Evolutionary conservation across 2,113 vertebrate species (phyloP).

Genomic region (Aldabrachelys gigantea): DNA sequence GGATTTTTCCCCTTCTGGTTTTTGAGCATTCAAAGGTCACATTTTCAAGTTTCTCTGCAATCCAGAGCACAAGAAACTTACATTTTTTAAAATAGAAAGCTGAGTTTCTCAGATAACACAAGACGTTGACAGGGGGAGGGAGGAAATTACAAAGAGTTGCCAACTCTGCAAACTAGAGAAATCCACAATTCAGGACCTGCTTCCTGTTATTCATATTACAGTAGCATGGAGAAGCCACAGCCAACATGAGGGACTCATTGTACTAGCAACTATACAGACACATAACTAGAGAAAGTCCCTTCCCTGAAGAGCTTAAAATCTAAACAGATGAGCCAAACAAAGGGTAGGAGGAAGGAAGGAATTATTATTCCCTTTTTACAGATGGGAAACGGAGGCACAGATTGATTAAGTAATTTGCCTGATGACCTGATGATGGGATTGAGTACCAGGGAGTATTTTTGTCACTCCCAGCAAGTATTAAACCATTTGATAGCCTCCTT

Average conservation of each 20-base stretch:
- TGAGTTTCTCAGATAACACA: neutral
- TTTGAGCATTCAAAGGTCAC: neutral
- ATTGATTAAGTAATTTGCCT: neutral
- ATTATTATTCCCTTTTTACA: neutral
- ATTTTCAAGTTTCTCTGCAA: neutral
- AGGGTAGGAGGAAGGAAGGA: neutral
- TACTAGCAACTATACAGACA: neutral
- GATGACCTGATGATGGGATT: neutral
- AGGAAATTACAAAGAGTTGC: neutral
- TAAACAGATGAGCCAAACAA: neutral
- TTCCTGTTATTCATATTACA: neutral
- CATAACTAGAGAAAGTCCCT: neutral
- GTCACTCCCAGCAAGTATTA: neutral
- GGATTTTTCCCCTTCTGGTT: neutral
- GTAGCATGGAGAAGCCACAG: neutral
- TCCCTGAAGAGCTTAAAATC: neutral
- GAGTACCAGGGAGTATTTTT: neutral
- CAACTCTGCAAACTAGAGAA: neutral
- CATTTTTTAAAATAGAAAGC: neutral
- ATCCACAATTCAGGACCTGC: neutral
- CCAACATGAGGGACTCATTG: neutral
- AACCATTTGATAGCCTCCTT: neutral
- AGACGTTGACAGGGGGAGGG: rapidly evolving
- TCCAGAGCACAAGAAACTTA: neutral
- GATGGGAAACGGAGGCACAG: neutral